These are phyloP conservation scores for Dusona sp. DNA, from an alignment of 2,888 invertebrate species.

Conservation along the genomic window DNA sequence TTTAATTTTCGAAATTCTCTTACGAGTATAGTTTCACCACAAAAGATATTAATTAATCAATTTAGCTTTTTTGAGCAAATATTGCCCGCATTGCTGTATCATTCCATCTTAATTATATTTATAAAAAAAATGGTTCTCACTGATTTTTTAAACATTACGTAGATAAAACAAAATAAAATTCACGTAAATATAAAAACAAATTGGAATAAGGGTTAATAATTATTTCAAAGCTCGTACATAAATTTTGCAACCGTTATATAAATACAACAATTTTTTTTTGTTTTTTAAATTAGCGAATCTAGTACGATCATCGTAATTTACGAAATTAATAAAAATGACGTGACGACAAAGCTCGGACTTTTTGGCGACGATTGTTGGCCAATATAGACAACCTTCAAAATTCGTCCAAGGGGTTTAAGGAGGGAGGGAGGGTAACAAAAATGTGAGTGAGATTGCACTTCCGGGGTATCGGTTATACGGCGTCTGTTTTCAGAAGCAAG, in stretches of 20 bases:
- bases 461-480: conserved; percentile 60
- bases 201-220: not conserved
- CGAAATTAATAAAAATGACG: not conserved
- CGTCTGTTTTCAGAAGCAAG: conserved; percentile 58
- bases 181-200: too few species aligned
- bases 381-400: conserved; percentile 29
- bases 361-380: conserved; percentile 31
- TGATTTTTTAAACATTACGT: not conserved
- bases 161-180: not conserved
- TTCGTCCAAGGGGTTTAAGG: not conserved
- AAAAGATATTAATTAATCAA: conserved; percentile 1
- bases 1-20: not conserved
- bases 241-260: not conserved
- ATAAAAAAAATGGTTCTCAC: not conserved
- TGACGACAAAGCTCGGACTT: conserved; percentile 2
- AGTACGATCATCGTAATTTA: not conserved
- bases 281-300: not conserved
- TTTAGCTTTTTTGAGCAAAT: not conserved
- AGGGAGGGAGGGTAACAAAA: conserved; percentile 10
- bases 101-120: not conserved
- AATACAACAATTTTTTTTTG: not conserved
- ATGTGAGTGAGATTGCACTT: conserved; percentile 51
- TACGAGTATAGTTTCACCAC: not conserved
- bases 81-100: not conserved
- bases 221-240: not conserved